phyloP scores from a whole-genome alignment of 2,113 vertebrate genomes.

The Pseudopipra pipra region DNA sequence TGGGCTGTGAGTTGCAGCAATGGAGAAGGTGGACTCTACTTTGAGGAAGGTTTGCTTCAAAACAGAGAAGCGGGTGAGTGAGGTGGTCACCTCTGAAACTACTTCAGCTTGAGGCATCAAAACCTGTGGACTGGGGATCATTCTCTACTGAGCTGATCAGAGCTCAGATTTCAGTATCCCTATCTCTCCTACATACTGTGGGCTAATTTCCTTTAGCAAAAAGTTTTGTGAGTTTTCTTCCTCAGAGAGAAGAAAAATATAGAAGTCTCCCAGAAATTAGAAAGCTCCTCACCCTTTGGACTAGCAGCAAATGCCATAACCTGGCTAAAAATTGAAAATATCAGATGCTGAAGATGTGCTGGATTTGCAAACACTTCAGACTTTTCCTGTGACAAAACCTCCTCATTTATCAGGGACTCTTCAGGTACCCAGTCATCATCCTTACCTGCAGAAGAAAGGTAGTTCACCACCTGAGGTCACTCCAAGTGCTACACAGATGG shows the following conservation, averaged over 20 bases:
- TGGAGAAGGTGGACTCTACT: background rate
- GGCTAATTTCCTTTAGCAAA: background rate
- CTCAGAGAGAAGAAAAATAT: background rate
- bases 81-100: background rate
- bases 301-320: background rate
- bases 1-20: background rate
- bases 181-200: background rate
- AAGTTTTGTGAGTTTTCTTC: background rate
- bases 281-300: background rate
- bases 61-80: background rate
- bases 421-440: fast-evolving
- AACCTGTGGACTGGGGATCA: background rate
- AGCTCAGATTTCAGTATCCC: background rate
- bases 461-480: background rate
- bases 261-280: background rate
- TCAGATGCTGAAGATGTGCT: background rate
- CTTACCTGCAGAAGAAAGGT: background rate
- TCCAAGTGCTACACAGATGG: background rate
- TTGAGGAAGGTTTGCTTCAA: background rate
- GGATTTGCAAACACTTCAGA: background rate
- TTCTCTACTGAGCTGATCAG: background rate
- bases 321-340: background rate
- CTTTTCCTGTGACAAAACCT: background rate
- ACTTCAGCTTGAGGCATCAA: background rate
- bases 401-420: fast-evolving